Conservation (phyloP, 2,113 vertebrate species). For the Conger conger region DNA sequence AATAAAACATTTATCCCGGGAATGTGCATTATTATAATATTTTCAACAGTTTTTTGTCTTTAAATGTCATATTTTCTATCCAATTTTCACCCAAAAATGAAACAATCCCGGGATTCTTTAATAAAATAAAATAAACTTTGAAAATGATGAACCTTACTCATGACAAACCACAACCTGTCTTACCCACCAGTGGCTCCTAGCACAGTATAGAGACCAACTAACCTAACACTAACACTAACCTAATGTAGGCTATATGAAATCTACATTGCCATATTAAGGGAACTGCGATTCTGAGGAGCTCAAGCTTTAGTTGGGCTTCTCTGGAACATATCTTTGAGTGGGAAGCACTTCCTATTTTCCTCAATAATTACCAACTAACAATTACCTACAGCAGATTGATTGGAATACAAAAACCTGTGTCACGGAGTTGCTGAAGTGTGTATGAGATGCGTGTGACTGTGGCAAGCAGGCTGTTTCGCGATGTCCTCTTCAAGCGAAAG, state of each 20-base stretch:
- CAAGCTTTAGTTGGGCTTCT: neutral
- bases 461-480: slow-evolving; percentile 25
- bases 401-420: neutral
- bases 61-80: too few species aligned
- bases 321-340: neutral
- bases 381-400: neutral
- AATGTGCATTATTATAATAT: too few species aligned
- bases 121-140: too few species aligned
- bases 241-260: too few species aligned
- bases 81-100: too few species aligned
- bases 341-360: neutral
- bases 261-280: neutral
- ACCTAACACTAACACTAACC: too few species aligned
- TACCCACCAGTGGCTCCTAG: too few species aligned
- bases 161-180: neutral
- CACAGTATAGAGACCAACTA: too few species aligned
- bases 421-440: slow-evolving; percentile 29
- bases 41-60: too few species aligned
- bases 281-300: neutral
- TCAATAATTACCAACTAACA: neutral
- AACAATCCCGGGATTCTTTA: too few species aligned
- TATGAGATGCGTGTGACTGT: slow-evolving; percentile 27
- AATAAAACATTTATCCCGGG: too few species aligned
- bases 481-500: slow-evolving; percentile 15
- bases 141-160: too few species aligned